A percentile compares a stretch with the other conserved stretches of the same genome.
Conservation (phyloP, 2,888 invertebrate species). For the Cephus pygmeus region DNA sequence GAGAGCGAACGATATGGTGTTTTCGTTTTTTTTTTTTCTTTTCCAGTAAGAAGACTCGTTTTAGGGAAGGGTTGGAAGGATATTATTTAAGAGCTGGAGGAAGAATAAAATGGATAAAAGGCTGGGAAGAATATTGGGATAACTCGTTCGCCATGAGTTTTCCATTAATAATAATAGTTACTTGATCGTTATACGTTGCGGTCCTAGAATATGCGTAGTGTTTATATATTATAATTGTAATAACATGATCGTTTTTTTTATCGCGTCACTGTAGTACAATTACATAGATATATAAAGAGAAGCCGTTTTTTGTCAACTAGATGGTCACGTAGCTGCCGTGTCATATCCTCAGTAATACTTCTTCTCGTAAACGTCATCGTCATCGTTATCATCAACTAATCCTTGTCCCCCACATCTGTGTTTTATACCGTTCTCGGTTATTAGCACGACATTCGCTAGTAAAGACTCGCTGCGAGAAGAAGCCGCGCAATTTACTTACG, state of each 20-base stretch:
- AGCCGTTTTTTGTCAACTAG: conserved; percentile 51
- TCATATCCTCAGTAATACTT: conserved; percentile 16
- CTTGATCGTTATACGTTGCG: conserved; percentile 60
- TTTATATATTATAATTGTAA: conserved; percentile 55
- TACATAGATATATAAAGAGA: conserved; percentile 55
- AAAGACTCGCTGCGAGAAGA: background rate
- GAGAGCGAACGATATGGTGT: conserved; percentile 15
- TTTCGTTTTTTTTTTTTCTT: background rate
- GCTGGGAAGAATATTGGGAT: background rate
- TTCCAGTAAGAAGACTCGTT: background rate
- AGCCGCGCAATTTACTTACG: conserved; percentile 35
- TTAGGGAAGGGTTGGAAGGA: background rate
- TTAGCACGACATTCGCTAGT: conserved; percentile 17
- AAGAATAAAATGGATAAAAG: background rate
- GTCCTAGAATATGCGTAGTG: conserved; percentile 50
- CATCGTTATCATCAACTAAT: background rate
- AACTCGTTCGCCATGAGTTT: background rate
- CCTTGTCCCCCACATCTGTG: conserved; percentile 25
- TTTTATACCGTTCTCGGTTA: conserved; percentile 7
- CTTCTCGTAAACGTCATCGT: conserved; percentile 15
- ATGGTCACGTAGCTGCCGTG: conserved; percentile 47
- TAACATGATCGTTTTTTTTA: conserved; percentile 48
- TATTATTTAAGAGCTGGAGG: background rate
- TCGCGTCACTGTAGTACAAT: conserved; percentile 52
- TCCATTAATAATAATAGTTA: conserved; percentile 40